A percentile compares a stretch with the other conserved stretches of the same genome.
These are phyloP conservation scores for Anguilla rostrata DNA, from an alignment of 2,113 vertebrate genomes.

Conservation along the genomic window DNA sequence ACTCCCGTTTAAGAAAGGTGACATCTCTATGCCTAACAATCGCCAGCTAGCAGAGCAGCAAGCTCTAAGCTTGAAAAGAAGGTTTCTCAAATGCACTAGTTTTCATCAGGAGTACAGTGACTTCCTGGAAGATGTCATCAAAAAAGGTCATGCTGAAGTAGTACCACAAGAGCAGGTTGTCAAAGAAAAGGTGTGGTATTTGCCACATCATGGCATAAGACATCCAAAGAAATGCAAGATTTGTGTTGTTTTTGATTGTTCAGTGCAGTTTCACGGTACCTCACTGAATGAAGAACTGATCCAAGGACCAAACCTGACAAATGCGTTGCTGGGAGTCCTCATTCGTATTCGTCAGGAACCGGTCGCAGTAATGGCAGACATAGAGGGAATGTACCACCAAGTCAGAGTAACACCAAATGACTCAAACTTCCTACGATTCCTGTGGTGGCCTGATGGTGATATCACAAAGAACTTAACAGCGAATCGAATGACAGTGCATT, in stretches of 20 bases:
- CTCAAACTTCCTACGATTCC: not conserved
- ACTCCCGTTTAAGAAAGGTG: not conserved
- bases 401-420: slow-evolving; percentile 15
- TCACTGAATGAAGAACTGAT: not conserved
- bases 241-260: slow-evolving; percentile 7
- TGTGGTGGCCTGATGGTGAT: slow-evolving; percentile 36
- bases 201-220: slow-evolving; percentile 15
- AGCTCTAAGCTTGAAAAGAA: not conserved
- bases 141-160: not conserved
- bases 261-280: not conserved
- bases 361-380: slow-evolving; percentile 27
- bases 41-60: not conserved
- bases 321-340: not conserved
- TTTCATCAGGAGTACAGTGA: slow-evolving; percentile 10
- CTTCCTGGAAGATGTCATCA: not conserved
- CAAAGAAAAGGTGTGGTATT: not conserved
- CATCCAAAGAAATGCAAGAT: slow-evolving; percentile 10
- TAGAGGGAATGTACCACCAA: slow-evolving; percentile 34
- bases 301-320: not conserved
- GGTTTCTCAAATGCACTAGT: not conserved
- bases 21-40: not conserved
- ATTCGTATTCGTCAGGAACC: slow-evolving; percentile 23
- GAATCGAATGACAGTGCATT: slow-evolving; percentile 22
- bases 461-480: not conserved
- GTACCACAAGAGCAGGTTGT: not conserved